Evolutionary conservation across 2,888 invertebrate genomes (phyloP).

Genomic region (Diaprepes abbreviatus): DNA sequence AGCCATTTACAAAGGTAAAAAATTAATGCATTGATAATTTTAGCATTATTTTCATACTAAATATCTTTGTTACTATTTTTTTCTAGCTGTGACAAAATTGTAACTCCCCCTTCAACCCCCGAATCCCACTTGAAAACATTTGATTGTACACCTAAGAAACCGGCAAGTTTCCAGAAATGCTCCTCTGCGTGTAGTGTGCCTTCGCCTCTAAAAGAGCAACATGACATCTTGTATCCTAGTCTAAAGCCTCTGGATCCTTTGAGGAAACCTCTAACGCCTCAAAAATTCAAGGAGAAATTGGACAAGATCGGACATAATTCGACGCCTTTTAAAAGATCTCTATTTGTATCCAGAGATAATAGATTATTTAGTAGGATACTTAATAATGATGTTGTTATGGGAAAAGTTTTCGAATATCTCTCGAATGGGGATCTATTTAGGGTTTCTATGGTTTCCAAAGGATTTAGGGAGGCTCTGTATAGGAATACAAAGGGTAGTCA

Average conservation of each 20-base stretch:
- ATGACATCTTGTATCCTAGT: conserved; percentile 62
- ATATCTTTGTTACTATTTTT: background rate
- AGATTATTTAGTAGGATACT: conserved; percentile 51
- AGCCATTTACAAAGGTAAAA: too few species aligned
- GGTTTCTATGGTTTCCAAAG: conserved; percentile 57
- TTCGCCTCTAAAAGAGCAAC: conserved; percentile 58
- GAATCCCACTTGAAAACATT: conserved; percentile 30
- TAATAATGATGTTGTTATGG: conserved; percentile 57
- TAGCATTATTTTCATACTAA: too few species aligned
- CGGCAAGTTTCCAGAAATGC: conserved; percentile 51
- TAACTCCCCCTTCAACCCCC: conserved; percentile 40
- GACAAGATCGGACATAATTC: conserved; percentile 21
- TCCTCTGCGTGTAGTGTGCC: conserved; percentile 56
- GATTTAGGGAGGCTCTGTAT: conserved; percentile 53
- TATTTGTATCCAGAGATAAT: conserved; percentile 26
- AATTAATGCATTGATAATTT: too few species aligned
- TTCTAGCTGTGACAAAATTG: conserved; percentile 42
- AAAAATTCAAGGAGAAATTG: conserved; percentile 51
- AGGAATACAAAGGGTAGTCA: conserved; percentile 39
- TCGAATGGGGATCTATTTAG: conserved; percentile 61
- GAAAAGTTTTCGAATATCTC: conserved; percentile 58
- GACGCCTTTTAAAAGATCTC: background rate
- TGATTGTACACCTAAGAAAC: conserved; percentile 35
- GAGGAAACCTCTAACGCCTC: conserved; percentile 54
- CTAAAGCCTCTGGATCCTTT: conserved; percentile 52